A percentile compares a stretch with the other conserved stretches of the same genome.
Evolutionary conservation across 2,888 invertebrate species (phyloP).

Genomic region (Hipparchia semele): DNA sequence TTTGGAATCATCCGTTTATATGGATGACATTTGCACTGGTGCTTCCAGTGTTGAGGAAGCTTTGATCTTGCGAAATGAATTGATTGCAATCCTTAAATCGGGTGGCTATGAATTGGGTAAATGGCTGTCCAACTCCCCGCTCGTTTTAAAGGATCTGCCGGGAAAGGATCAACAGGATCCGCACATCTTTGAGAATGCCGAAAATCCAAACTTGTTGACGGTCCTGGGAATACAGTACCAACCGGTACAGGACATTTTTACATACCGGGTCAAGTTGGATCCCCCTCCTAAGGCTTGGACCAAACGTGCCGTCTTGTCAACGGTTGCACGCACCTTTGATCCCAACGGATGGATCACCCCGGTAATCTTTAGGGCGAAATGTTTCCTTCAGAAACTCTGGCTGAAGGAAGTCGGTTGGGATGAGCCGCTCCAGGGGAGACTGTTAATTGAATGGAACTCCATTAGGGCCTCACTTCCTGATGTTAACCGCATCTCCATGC

Average conservation of each 20-base stretch:
- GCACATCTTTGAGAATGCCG: neutral
- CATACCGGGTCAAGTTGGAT: conserved; percentile 1
- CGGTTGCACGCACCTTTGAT: neutral
- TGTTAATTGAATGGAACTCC: conserved; percentile 41
- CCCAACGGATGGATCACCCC: conserved; percentile 44
- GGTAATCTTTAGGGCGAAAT: conserved; percentile 43
- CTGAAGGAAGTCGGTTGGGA: conserved; percentile 47
- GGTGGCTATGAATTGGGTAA: neutral
- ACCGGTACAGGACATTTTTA: neutral
- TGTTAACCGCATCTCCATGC: neutral
- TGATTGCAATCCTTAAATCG: neutral
- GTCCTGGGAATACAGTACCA: conserved; percentile 2
- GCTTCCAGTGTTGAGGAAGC: neutral
- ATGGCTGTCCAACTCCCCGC: conserved; percentile 1
- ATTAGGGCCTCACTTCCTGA: neutral
- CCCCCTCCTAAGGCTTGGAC: neutral
- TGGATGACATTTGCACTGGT: conserved; percentile 10
- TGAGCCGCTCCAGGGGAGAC: conserved; percentile 36
- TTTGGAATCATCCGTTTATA: neutral
- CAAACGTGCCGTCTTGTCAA: neutral
- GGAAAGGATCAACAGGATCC: conserved; percentile 3
- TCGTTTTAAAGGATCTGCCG: neutral
- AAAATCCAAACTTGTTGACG: neutral
- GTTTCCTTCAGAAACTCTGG: conserved; percentile 51
- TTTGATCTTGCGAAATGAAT: neutral